Percentiles rank a stretch among this genome's conserved stretches.
Evolutionary conservation across 1,140 invertebrate genomes (phyloP).

Genomic region (Acyrthosiphon pisum): DNA sequence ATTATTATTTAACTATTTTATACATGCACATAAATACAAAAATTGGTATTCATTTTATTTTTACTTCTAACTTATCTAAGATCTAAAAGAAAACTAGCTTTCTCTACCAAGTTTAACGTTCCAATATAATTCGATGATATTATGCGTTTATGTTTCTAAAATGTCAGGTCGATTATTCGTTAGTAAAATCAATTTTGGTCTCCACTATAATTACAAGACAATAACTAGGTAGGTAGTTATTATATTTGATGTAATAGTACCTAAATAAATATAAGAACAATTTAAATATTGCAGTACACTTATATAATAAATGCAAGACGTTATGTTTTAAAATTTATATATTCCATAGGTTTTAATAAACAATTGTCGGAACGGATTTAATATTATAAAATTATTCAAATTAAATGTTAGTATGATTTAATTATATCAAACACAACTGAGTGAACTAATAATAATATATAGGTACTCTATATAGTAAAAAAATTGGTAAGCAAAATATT

Average conservation of each 20-base stretch:
- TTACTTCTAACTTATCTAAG: not conserved
- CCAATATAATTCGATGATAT: not conserved
- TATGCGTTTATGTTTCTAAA: not conserved
- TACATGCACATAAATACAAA: not conserved
- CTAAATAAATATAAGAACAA: not conserved
- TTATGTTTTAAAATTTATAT: not conserved
- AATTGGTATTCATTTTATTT: not conserved
- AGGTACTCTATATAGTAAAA: not conserved
- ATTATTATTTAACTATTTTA: not conserved
- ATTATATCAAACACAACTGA: not conserved
- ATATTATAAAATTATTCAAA: not conserved
- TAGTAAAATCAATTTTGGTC: not conserved
- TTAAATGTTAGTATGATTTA: not conserved
- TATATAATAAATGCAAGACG: not conserved
- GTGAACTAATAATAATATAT: not conserved
- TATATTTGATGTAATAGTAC: not conserved
- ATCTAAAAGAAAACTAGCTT: not conserved
- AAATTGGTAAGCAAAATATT: not conserved
- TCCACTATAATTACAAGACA: not conserved
- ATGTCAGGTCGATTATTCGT: not conserved
- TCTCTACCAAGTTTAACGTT: not conserved
- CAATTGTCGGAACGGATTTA: not conserved
- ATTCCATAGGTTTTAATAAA: not conserved
- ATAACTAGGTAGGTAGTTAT: not conserved
- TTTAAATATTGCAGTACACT: not conserved